phyloP scores from a whole-genome alignment of 2,888 invertebrate species.

The Caenorhabditis sp. region DNA sequence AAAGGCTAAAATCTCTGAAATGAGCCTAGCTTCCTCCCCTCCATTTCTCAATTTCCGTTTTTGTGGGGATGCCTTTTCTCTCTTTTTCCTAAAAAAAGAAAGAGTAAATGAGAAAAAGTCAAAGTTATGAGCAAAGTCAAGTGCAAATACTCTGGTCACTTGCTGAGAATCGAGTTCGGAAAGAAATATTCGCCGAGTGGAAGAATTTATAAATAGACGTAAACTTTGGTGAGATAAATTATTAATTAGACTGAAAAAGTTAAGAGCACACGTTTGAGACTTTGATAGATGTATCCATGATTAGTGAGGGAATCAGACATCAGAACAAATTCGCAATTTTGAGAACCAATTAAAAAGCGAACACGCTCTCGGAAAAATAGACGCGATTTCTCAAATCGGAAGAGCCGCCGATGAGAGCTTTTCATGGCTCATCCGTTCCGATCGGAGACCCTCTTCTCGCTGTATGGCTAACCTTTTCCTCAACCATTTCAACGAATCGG shows the following conservation, averaged over 20 bases:
- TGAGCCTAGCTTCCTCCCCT: conserved; percentile 21
- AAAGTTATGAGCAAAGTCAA: not conserved
- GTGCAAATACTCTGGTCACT: not conserved
- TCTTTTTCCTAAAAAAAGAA: conserved; percentile 4
- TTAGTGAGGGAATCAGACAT: not conserved
- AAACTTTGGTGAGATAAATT: conserved; percentile 40
- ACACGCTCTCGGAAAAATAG: too few relatives aligned
- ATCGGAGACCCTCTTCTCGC: not conserved
- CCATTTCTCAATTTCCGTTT: conserved; percentile 25
- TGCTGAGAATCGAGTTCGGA: conserved; percentile 7
- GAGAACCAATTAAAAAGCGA: not conserved
- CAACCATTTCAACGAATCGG: too few relatives aligned
- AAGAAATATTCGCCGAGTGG: too few relatives aligned
- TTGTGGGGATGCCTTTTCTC: not conserved
- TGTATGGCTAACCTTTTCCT: not conserved
- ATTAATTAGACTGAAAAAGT: conserved; percentile 30
- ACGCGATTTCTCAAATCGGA: too few relatives aligned
- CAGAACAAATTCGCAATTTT: not conserved
- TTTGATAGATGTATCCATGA: not conserved
- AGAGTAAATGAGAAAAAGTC: conserved; percentile 8
- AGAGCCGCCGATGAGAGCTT: not conserved
- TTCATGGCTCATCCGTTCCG: not conserved
- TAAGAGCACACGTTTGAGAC: not conserved
- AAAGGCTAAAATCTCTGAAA: conserved; percentile 8
- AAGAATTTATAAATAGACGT: conserved; percentile 22